phyloP scores from a whole-genome alignment of 2,888 invertebrate genomes.

The Eremobia ochroleuca region DNA sequence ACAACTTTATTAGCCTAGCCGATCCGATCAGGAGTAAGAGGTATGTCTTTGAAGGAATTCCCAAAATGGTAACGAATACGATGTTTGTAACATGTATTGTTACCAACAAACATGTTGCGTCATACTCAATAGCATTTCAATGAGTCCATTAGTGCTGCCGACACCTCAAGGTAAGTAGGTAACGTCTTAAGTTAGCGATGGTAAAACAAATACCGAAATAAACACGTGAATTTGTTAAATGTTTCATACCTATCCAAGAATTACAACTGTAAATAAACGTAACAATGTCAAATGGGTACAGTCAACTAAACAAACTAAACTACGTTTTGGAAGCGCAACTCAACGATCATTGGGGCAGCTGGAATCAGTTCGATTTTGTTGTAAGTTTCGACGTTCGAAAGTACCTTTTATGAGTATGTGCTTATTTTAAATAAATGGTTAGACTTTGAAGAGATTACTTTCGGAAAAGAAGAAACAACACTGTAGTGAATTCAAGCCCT shows the following conservation, averaged over 20 bases:
- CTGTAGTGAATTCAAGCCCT: neutral
- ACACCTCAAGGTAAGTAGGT: neutral
- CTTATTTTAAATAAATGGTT: neutral
- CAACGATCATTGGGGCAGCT: no score
- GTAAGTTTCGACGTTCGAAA: no score
- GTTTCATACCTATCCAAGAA: neutral
- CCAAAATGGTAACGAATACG: neutral
- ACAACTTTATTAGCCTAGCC: neutral
- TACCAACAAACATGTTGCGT: neutral
- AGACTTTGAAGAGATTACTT: neutral
- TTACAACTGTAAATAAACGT: neutral
- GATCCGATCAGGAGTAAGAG: neutral
- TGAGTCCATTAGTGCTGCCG: neutral
- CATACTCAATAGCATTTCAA: neutral
- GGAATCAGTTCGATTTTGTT: no score
- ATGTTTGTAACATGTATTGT: neutral
- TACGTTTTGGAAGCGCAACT: neutral
- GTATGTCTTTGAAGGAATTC: neutral
- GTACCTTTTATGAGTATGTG: no score
- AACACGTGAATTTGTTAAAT: slow-evolving; percentile 1
- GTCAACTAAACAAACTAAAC: neutral
- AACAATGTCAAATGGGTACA: neutral
- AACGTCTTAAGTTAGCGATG: neutral
- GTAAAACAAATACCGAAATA: neutral
- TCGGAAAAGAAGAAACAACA: neutral